Base-by-base conservation (phyloP, 2,888 invertebrate genomes). In the Erynnis tages region DNA sequence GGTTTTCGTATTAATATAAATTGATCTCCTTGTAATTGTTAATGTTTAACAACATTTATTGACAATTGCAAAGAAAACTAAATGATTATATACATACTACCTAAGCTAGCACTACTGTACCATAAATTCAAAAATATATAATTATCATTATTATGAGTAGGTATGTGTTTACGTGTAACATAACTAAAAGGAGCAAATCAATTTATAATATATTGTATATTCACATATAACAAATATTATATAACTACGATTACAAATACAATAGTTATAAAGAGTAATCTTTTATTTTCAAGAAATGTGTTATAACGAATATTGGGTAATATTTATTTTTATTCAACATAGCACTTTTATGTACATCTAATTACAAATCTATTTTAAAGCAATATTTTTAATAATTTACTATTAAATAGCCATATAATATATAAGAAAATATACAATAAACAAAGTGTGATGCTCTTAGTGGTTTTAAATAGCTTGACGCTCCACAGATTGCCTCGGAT, bases 381-480 rank as follows among this genome's bases (percentile, higher is more conserved):
- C 8, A 17, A 29, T n/a, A 1, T 11, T 41, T 27, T 17, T 14
- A 38, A 40, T 41, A 29, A 41, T 41, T 41, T 29, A 43, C 43
- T 43, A 43, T 29, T 11, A 7, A 29, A 30, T 29, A 43, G 17
- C 43, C 29, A 14, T 43, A 29, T 29, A 43, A 43, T 43, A 43
- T 29, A 43, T 43, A 29, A 19, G 29, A n/a, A 43, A 43, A 43
- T 14, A 29, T 43, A 29, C 29, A 17, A 17, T 3, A 19, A 17
- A 19, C n/a, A n/a, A n/a, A n/a, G n/a, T 10, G 17, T 43, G 29
- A 43, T 43, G 17, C 43, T 43, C 16, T 29, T 29, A 29, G 29
- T n/a, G 7, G 11, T 3, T 25, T 25, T 25, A 25, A 25, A 8
- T 7, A 25, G 25, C 7, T 8, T 8, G 8, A 25, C n/a, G n/a